Evolutionary conservation across 1,140 invertebrate genomes (phyloP).

Genomic region (Lethrus apterus): DNA sequence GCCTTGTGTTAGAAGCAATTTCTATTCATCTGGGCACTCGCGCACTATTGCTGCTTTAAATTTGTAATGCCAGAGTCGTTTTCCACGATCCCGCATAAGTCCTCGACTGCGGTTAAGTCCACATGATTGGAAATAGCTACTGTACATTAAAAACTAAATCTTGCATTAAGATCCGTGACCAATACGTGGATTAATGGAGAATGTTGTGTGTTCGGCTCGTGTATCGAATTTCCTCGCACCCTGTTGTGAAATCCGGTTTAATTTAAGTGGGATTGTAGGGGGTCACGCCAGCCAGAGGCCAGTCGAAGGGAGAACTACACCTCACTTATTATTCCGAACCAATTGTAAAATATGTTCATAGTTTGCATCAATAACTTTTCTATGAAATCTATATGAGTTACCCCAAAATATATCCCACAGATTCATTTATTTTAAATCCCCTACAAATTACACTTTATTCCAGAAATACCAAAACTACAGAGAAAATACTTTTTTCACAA

Average conservation of each 20-base stretch:
- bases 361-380: conserved; percentile 21
- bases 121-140: conserved; percentile 36
- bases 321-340: conserved; percentile 24
- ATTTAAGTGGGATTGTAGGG: conserved; percentile 32
- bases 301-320: conserved; percentile 15
- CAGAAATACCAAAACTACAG: too few relatives aligned
- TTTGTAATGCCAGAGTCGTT: conserved; percentile 12
- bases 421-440: too few relatives aligned
- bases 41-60: conserved; percentile 7
- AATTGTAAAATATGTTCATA: conserved; percentile 38
- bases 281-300: conserved; percentile 22
- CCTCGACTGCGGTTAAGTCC: conserved; percentile 24
- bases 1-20: conserved; percentile 12
- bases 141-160: conserved; percentile 41
- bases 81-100: conserved; percentile 8
- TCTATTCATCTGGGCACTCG: conserved; percentile 4
- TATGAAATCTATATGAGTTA: conserved; percentile 24
- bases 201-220: conserved; percentile 23
- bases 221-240: conserved; percentile 27
- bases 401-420: too few relatives aligned
- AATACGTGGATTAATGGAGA: conserved; percentile 36
- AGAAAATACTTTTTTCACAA: too few relatives aligned
- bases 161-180: conserved; percentile 35
- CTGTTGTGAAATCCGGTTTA: conserved; percentile 31
- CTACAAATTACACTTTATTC: too few relatives aligned